Base-by-base conservation (phyloP, 2,797 vertebrate genomes). In the Geotrypetes seraphini region DNA sequence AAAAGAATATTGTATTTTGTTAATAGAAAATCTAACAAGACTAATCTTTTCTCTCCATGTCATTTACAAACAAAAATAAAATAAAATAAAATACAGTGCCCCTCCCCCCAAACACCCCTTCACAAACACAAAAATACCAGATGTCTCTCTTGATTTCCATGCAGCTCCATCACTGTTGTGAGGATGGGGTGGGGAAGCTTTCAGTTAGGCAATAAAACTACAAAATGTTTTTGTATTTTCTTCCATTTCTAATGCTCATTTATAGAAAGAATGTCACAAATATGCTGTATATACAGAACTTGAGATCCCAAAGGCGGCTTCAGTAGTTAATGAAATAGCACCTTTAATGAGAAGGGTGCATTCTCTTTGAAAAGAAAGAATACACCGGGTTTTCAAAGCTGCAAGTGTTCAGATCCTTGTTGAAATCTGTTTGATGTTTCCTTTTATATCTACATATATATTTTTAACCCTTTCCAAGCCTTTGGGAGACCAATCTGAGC, bases 321-420 rank as follows among this genome's bases (percentile, higher is more conserved):
- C 55, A 59, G 75, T 65, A 64, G 66, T 75, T 60, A 48, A 30
- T 35, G 57, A 71, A 57, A 65, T 78, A 81, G 79, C 79, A 81
- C 78, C 79, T 75, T 81, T 40, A 25, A 50, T 53, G 70, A 30
- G 24, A 30, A 13, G 12, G n/a, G n/a, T n/a, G n/a, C n/a, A n/a
- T n/a, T n/a, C n/a, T n/a, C n/a, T n/a, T n/a, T n/a, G n/a, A 22
- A 10, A 7, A 9, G 18, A 12, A 8, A 6, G 6, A 18, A 14
- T 15, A 9, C 66, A 61, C n/a, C n/a, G n/a, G n/a, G n/a, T n/a
- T n/a, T n/a, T n/a, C n/a, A n/a, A n/a, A n/a, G n/a, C n/a, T 54
- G 58, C 66, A 60, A 57, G 44, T 55, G 41, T 43, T 51, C 38
- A 66, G 53, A 25, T 49, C 33, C 57, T 25, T 48, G 57, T 52